Base-by-base conservation (phyloP, 1,140 invertebrate species). In the Sweltsa coloradensis region DNA sequence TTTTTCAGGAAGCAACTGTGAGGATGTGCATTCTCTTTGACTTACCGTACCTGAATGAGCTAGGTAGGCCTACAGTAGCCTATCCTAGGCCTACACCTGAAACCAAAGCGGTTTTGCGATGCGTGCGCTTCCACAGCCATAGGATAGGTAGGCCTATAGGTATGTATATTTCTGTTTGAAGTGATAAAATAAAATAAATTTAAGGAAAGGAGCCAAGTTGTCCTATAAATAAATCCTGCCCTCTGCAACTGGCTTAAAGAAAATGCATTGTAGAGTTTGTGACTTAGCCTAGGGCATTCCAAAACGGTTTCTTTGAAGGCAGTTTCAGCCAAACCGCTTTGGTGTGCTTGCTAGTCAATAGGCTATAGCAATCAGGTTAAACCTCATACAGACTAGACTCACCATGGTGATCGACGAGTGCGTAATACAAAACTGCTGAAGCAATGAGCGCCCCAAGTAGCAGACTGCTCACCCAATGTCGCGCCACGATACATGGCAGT, bases 401-500 rank as follows among this genome's bases (percentile, higher is more conserved):
- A 59, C 57, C 55, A 51, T 58, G 49, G 21, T 51, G 46, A 13
- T 54, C 53, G 19, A 55, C 26, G 6, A 59, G 54, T 27, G 49
- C 44, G 36, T 55, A 58, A 51, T 59, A 60, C 5, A 60, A 40
- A 18, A 60, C 34, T 11, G 57, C 36, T 22, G 54, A 56, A 18
- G 58, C 54, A 19, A 58, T 19, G 14, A 53, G 36, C n/a, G 49
- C 57, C 19, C 59, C 60, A 5, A 61, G 46, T 16, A 61, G 22
- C 37, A 62, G 61, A 40, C 55, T 54, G 37, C 51, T 57, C 53
- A 62, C 24, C 60, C 60, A 59, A 45, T 60, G 58, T 62, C 59
- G 52, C 48, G 54, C 55, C 51, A 60, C 24, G 50, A 34, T 29
- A 39, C 45, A 52, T 11, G 49, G 45, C 24, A 58, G 51, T 7